Base-by-base conservation (phyloP, 1,140 invertebrate genomes). In the Papilio polyxenes region DNA sequence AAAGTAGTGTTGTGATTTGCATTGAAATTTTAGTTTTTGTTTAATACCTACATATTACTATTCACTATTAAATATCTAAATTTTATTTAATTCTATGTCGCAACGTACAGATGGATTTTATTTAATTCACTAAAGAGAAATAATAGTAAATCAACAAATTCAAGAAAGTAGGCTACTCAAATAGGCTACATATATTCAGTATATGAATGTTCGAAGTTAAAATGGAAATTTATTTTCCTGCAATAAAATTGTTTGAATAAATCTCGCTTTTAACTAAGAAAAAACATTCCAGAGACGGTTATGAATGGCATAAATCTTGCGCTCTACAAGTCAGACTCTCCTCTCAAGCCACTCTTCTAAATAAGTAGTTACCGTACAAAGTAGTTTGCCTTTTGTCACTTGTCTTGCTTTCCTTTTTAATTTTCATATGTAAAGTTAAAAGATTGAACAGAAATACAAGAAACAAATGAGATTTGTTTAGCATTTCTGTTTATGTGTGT, bases 201-300 rank as follows among this genome's bases (percentile, higher is more conserved):
- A 9, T 40, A 6, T 62, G 20, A 20, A 62, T 17, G 31, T 72
- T 40, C 23, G 13, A 72, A 37, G 6, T 72, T 72, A 37, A 72
- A 72, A 72, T 15, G 65, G 6, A 15, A 37, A 72, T 17, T 31
- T 23, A 31, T 65, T 65, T 37, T 72, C 65, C 65, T 72, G 31
- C 65, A 72, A n/a, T 72, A 72, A 72, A 72, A 72, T 37, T 40
- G 65, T 72, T 72, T 72, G 65, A 72, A 72, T 72, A 72, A 72
- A 37, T 72, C 65, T 72, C 13, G 20, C 31, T 72, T 56, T 56
- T 53, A 13, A 65, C 20, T 37, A 72, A 13, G 31, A 72, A 72
- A 72, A 72, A 72, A 37, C 23, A 37, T 13, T 37, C 11, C 31
- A 72, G 65, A 72, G 23, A 40, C 13, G 31, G 3, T 72, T 72